Percentiles rank a stretch among this genome's conserved stretches.
Evolutionary conservation across 1,140 invertebrate genomes (phyloP).

Genomic region (Thalassaphorura encarpata): DNA sequence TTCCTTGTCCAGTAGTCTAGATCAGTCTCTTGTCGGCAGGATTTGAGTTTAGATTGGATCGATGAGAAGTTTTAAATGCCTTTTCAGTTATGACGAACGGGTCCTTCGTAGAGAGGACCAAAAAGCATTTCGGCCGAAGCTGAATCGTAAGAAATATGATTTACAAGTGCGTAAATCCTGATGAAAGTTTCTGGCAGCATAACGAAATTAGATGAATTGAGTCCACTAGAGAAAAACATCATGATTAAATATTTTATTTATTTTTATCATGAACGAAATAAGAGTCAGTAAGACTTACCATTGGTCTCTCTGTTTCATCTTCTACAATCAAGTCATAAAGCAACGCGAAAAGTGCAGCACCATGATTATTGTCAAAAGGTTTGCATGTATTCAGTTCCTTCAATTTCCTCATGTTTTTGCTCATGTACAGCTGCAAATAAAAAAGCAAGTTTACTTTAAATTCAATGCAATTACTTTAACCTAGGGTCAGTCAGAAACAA

Average conservation of each 20-base stretch:
- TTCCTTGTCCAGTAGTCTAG: no score
- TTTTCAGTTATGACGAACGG: no score
- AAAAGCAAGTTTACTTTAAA: no score
- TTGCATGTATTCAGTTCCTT: constrained; percentile 12
- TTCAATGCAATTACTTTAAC: no score
- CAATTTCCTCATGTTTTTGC: no score
- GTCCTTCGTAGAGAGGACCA: constrained; percentile 18
- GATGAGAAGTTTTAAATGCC: no score
- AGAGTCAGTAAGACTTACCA: constrained; percentile 1
- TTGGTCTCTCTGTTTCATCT: neutral
- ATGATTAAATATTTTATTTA: neutral
- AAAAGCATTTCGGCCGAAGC: constrained; percentile 23
- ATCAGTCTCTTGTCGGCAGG: no score
- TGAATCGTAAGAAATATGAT: constrained; percentile 11
- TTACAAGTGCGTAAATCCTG: constrained; percentile 20
- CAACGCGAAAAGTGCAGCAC: constrained; percentile 1
- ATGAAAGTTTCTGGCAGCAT: constrained; percentile 25
- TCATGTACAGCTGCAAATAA: no score
- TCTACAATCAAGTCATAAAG: constrained; percentile 13
- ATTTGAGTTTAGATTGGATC: no score
- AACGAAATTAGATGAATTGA: constrained; percentile 22
- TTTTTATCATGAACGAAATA: neutral
- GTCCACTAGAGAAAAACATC: constrained; percentile 16
- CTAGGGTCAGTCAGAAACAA: no score
- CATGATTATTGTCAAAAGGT: constrained; percentile 15